These are phyloP conservation scores for Dyspetes luteomarginatus DNA, from an alignment of 2,888 invertebrate genomes.

Conservation along the genomic window DNA sequence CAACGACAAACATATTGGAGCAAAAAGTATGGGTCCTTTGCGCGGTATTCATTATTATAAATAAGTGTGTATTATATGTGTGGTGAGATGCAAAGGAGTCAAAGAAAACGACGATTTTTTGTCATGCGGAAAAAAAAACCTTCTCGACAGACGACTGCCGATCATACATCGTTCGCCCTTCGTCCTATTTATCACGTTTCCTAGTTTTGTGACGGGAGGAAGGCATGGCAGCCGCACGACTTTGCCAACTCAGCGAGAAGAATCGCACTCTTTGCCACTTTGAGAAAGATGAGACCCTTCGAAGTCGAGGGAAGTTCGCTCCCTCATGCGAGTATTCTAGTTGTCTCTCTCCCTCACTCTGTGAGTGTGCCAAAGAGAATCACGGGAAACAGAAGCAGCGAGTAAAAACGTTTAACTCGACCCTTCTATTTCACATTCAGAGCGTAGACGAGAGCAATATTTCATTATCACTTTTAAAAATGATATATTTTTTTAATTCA, in stretches of 20 bases:
- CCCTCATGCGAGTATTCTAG: conserved; percentile 43
- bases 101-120: neutral
- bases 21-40: neutral
- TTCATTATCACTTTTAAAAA: neutral
- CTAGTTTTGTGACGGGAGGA: conserved; percentile 1
- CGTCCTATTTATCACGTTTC: conserved; percentile 21
- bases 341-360: conserved; percentile 42
- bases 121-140: conserved; percentile 17
- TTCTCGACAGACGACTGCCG: conserved; percentile 11
- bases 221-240: conserved; percentile 28
- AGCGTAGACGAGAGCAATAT: neutral
- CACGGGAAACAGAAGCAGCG: conserved; percentile 21
- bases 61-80: neutral
- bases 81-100: neutral
- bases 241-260: conserved; percentile 28
- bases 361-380: neutral
- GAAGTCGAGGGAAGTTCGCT: conserved; percentile 54
- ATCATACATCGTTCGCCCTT: neutral
- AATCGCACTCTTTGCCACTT: conserved; percentile 60
- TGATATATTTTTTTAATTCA: neutral
- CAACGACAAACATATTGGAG: neutral
- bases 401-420: conserved; percentile 49
- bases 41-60: neutral
- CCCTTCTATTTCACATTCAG: conserved; percentile 22
- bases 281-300: conserved; percentile 36